Conservation (phyloP, 1,140 invertebrate genomes). For the Trachelipus rathkii region DNA sequence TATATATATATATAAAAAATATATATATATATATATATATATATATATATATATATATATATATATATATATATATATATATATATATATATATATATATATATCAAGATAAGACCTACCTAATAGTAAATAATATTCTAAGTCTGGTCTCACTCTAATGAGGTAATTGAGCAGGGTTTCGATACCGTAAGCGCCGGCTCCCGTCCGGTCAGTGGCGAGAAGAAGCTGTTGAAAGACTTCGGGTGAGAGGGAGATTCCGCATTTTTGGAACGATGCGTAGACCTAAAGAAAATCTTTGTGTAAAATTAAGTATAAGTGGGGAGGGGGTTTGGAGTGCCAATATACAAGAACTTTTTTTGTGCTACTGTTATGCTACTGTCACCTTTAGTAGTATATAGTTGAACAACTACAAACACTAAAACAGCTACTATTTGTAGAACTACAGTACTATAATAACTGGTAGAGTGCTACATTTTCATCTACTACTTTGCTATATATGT, state of each 20-base stretch:
- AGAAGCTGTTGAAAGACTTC: conserved; percentile 30
- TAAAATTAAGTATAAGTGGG: neutral
- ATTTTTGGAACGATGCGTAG: conserved; percentile 26
- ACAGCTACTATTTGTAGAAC: too few relatives aligned
- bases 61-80: neutral
- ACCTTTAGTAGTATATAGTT: too few relatives aligned
- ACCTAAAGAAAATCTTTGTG: conserved; percentile 16
- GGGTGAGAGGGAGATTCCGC: conserved; percentile 29
- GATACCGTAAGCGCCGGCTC: conserved; percentile 32
- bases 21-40: neutral
- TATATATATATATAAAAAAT: neutral
- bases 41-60: neutral
- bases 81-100: neutral
- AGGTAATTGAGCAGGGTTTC: conserved; percentile 34
- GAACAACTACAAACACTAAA: too few relatives aligned
- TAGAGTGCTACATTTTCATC: too few relatives aligned
- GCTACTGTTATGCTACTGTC: too few relatives aligned
- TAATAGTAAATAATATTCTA: conserved; percentile 17
- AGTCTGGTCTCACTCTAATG: conserved; percentile 28
- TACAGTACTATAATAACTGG: too few relatives aligned
- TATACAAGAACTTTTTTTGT: too few relatives aligned
- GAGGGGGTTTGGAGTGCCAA: too few relatives aligned
- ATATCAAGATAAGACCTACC: conserved; percentile 14
- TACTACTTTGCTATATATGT: too few relatives aligned
- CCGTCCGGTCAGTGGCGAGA: conserved; percentile 33